Base-by-base conservation (phyloP, 2,888 invertebrate genomes). In the Epirrhoe tristata region DNA sequence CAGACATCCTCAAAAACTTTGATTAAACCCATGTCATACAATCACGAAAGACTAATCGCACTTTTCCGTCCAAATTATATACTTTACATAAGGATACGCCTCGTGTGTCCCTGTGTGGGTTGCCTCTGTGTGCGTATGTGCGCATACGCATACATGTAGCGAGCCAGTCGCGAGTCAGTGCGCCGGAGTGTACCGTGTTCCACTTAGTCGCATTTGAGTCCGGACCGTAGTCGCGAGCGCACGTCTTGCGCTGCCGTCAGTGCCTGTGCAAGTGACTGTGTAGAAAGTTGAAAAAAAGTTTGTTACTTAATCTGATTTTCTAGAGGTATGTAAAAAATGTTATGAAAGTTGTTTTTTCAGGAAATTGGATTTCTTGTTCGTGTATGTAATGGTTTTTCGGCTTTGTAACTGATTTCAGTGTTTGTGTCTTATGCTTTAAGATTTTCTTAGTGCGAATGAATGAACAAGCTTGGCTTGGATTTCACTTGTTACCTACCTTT, bases 121-220 rank as follows among this genome's bases (percentile, higher is more conserved):
- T 81, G 16, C 12, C 39, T 3, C 5, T 10, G 79, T 79, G 80
- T 75, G 81, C 74, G 73, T 72, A 67, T 73, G 72, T 73, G 75
- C 67, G 71, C 74, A 24, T 58, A 70, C 74, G 73, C 74, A 73
- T 67, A 72, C 74, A 60, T 67, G 14, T 31, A 74, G 72, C 73
- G 65, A 70, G 70, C 81, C 78, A 78, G 84, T 83, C 79, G 81
- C 82, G 82, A 81, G 70, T 70, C 77, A 80, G 76, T 88, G 91
- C 91, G 91, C 91, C 76, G 82, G 90, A 87, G 88, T 84, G 72
- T 82, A 55, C 60, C 74, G 65, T 77, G 93, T 93, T 93, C 93
- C 93, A 93, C 89, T 91, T 87, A 89, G 86, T 70, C 93, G 93
- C 93, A 93, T 93, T 93, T 92, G 88, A 84, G 82, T 85, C 71